A percentile compares a stretch with the other conserved stretches of the same genome.
Evolutionary conservation across 2,113 vertebrate genomes (phyloP).

Genomic region (Dasypus novemcinctus): DNA sequence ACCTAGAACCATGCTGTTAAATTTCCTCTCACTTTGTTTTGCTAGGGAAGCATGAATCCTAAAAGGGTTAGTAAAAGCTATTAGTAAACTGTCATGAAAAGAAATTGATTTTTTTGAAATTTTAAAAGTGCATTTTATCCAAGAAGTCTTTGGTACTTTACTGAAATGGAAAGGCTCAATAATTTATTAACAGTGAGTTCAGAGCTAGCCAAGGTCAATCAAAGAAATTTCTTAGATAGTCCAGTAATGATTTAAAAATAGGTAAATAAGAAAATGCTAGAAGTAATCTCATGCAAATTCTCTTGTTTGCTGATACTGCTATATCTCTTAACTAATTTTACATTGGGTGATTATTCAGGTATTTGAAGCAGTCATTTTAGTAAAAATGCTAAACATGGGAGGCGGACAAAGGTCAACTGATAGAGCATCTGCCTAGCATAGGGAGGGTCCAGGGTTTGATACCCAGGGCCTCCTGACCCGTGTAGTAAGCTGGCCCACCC

Average conservation of each 20-base stretch:
- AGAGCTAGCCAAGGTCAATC: slow-evolving; percentile 4
- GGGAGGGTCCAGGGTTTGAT: too few relatives aligned
- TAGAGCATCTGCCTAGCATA: too few relatives aligned
- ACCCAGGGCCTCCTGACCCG: too few relatives aligned
- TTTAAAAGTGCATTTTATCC: slow-evolving; percentile 68
- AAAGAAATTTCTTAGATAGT: background rate
- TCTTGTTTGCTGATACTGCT: background rate
- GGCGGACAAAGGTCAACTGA: too few relatives aligned
- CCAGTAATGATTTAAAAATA: slow-evolving; percentile 11
- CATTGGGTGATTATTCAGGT: background rate
- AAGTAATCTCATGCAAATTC: background rate
- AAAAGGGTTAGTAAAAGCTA: slow-evolving; percentile 37
- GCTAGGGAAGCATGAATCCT: background rate
- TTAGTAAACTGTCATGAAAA: slow-evolving; percentile 62
- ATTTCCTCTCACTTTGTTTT: slow-evolving; percentile 33
- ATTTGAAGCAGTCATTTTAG: slow-evolving; percentile 7
- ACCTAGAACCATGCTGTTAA: slow-evolving; percentile 65
- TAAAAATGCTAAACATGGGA: background rate
- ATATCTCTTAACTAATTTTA: background rate
- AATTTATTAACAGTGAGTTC: slow-evolving; percentile 64
- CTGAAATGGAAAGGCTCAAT: slow-evolving; percentile 34
- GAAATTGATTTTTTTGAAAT: slow-evolving; percentile 63
- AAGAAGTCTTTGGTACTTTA: slow-evolving; percentile 53
- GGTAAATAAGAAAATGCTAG: background rate
- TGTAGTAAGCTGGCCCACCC: too few relatives aligned